Base-by-base conservation (phyloP, 2,888 invertebrate genomes). In the Drosophila mayaguana region DNA sequence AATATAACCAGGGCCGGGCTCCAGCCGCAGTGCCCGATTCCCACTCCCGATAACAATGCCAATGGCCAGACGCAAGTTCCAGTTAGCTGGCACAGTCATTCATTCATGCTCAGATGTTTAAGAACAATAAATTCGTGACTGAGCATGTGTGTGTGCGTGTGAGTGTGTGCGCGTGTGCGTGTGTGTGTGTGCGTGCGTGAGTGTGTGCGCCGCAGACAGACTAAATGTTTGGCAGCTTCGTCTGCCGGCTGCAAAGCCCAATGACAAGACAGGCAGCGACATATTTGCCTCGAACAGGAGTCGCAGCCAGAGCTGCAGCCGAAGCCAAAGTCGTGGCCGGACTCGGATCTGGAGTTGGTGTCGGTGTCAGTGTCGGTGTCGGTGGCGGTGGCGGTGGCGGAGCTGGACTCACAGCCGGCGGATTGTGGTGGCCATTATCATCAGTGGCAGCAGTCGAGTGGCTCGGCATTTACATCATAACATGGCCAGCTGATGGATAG, bases 401-500 rank as follows among this genome's bases (percentile, higher is more conserved):
- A 14, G 34, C 14, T 36, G 36, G 36, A 16, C 14, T 20, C 57
- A 54, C 43, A 40, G 55, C 32, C 34, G 48, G 22, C 43, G 48
- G 59, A 63, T 50, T 63, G 64, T 46, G 67, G 51, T 72, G 76
- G 71, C 75, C 80, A 81, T 83, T 86, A 86, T 80, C 84, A 75
- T 78, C 80, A 76, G 55, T 61, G 63, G 70, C 67, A 76, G 66
- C 62, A 55, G 57, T 53, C 66, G 61, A 51, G 62, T 64, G 69
- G 68, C 67, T 59, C 61, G 75, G 71, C 81, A 81, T 86, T 84
- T 78, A 81, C 84, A 86, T 84, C 84, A 84, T 84, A 84, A 84
- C 80, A 85, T 78, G 86, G 70, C 79, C 79, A 64, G 53, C 78
- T 87, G 84, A 83, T 86, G 87, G 84, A 84, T 80, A 76, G 84